Evolutionary conservation across 2,888 invertebrate genomes (phyloP).

Genomic region (Barypeithes pellucidus): DNA sequence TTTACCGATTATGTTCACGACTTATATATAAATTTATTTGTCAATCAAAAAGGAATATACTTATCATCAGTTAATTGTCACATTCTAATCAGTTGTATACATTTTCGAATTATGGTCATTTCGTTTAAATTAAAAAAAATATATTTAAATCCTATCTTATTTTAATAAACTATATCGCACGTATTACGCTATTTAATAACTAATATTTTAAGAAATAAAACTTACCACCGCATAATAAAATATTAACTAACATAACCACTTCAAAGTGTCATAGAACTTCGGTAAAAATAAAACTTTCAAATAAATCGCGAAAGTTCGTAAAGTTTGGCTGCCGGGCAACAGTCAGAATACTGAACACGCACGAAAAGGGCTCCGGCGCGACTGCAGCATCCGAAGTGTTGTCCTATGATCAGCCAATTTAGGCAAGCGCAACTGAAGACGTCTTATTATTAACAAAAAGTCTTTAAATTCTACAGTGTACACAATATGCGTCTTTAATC

Average conservation of each 20-base stretch:
- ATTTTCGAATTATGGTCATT: too few species aligned
- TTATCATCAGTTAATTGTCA: too few species aligned
- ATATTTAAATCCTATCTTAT: too few species aligned
- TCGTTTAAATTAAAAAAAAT: too few species aligned
- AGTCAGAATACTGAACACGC: conserved; percentile 33
- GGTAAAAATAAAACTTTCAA: not conserved
- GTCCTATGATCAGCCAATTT: conserved; percentile 57
- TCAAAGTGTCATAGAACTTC: not conserved
- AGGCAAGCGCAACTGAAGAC: conserved; percentile 58
- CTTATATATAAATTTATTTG: too few species aligned
- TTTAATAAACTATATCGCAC: too few species aligned
- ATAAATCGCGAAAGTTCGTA: conserved; percentile 26
- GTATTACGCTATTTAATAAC: too few species aligned
- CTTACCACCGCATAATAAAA: conserved; percentile 5
- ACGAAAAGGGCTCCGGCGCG: conserved; percentile 58
- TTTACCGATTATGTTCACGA: too few species aligned
- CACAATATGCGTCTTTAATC: too few species aligned
- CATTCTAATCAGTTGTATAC: too few species aligned
- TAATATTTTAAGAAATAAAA: not conserved
- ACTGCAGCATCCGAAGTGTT: conserved; percentile 63
- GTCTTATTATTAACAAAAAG: conserved; percentile 23
- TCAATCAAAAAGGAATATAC: too few species aligned
- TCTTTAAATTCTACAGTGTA: too few species aligned
- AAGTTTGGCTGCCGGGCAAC: not conserved
- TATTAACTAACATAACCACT: not conserved